These are phyloP conservation scores for Listronotus oregonensis DNA, from an alignment of 1,140 invertebrate genomes.

Conservation along the genomic window DNA sequence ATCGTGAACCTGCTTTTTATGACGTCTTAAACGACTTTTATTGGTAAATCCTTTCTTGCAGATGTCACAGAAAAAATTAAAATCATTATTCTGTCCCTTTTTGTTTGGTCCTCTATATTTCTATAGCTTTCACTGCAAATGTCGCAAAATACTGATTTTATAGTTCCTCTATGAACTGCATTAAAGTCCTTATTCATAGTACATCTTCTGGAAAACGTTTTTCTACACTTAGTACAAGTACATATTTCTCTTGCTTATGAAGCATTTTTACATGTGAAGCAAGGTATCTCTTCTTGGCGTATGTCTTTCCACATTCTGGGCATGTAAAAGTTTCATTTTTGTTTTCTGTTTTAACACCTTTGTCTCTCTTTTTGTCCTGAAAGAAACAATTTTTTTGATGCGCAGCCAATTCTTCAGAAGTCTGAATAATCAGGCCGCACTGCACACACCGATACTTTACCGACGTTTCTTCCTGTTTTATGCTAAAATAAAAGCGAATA, in stretches of 20 bases:
- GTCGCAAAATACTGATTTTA: constrained; percentile 20
- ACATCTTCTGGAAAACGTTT: constrained; percentile 2
- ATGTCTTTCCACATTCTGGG: not conserved
- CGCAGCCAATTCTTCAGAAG: not conserved
- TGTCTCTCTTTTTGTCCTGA: not conserved
- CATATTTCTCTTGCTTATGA: not conserved
- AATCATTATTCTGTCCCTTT: constrained; percentile 4
- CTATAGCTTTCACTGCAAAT: constrained; percentile 28
- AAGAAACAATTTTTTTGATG: not conserved
- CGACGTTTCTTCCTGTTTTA: too few species aligned
- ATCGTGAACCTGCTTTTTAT: constrained; percentile 30
- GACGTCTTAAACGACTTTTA: constrained; percentile 24
- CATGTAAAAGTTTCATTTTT: not conserved
- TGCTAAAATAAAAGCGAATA: too few species aligned
- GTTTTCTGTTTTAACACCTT: too few species aligned
- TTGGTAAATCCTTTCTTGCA: constrained; percentile 56
- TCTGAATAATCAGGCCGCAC: not conserved
- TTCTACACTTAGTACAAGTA: constrained; percentile 4
- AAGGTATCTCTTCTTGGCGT: not conserved
- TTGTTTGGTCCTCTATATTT: constrained; percentile 53
- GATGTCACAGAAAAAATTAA: constrained; percentile 51
- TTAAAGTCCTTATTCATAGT: constrained; percentile 13
- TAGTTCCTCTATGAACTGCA: constrained; percentile 56
- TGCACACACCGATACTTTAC: too few species aligned
- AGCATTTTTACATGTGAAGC: not conserved